phyloP scores from a whole-genome alignment of 2,797 vertebrate genomes.

The Channallabes apus region DNA sequence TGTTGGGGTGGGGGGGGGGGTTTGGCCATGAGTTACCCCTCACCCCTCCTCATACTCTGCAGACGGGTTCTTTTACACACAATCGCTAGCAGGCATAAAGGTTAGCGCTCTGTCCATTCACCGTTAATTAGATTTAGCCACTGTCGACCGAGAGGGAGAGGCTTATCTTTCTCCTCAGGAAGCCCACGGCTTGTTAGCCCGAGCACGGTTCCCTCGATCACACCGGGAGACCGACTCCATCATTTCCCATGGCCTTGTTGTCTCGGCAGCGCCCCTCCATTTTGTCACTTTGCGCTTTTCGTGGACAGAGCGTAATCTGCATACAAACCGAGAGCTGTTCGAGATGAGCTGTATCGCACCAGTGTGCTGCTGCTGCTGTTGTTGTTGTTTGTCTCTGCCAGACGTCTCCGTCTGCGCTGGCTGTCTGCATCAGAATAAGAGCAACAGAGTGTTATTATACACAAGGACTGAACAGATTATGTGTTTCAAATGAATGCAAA shows the following conservation, averaged over 20 bases:
- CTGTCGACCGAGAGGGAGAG: constrained; percentile 40
- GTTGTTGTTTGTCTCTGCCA: constrained; percentile 30
- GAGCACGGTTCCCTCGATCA: constrained; percentile 38
- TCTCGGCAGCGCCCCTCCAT: constrained; percentile 46
- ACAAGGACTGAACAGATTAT: constrained; percentile 60
- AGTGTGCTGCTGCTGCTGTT: constrained; percentile 35
- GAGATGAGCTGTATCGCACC: constrained; percentile 28
- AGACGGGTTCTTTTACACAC: constrained; percentile 48
- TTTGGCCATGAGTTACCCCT: constrained; percentile 21
- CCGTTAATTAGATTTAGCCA: constrained; percentile 57
- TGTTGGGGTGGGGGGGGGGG: constrained; percentile 18
- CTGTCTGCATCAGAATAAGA: constrained; percentile 33
- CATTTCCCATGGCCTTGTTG: constrained; percentile 42
- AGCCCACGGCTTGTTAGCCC: constrained; percentile 25
- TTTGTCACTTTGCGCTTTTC: constrained; percentile 42
- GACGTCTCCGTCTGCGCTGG: constrained; percentile 39
- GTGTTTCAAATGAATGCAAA: background rate
- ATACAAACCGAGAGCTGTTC: background rate
- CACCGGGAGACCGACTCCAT: constrained; percentile 16
- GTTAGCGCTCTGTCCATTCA: constrained; percentile 42
- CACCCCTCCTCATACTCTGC: constrained; percentile 30
- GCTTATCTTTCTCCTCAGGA: constrained; percentile 53
- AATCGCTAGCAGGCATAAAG: constrained; percentile 31
- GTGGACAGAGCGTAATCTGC: constrained; percentile 41
- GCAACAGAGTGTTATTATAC: constrained; percentile 50